Conservation (phyloP, 2,888 invertebrate genomes). For the Didymodactylos carnosus region DNA sequence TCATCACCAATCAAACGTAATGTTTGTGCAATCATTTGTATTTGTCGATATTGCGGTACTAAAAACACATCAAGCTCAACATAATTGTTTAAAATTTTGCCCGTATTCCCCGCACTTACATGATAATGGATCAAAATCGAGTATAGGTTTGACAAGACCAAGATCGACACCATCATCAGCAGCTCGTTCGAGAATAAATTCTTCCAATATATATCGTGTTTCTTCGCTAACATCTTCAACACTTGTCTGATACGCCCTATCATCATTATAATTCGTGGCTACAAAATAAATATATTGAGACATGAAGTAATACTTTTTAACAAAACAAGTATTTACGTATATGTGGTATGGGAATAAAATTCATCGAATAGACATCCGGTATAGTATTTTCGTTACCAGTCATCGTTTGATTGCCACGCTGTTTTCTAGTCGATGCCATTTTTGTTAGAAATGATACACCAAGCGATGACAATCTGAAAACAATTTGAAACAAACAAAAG, state of each 20-base stretch:
- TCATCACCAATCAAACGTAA: slow-evolving; percentile 30
- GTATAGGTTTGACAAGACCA: background rate
- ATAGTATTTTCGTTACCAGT: too few relatives aligned
- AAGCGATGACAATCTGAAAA: too few relatives aligned
- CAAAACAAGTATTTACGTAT: background rate
- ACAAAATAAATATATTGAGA: background rate
- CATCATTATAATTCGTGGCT: background rate
- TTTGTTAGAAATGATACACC: too few relatives aligned
- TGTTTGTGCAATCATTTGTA: slow-evolving; percentile 25
- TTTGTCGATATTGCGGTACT: slow-evolving; percentile 14
- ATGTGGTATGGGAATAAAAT: background rate
- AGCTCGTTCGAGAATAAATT: background rate
- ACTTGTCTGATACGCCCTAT: background rate
- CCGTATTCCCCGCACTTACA: too few relatives aligned
- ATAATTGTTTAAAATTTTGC: background rate
- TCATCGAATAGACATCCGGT: background rate
- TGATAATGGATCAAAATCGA: background rate
- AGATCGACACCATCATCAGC: background rate
- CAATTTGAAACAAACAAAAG: too few relatives aligned
- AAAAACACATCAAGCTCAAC: too few relatives aligned
- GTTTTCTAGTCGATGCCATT: too few relatives aligned
- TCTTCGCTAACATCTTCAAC: background rate
- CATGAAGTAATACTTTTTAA: too few relatives aligned
- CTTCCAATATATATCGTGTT: background rate
- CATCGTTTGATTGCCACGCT: too few relatives aligned